Base-by-base conservation (phyloP, 2,888 invertebrate genomes). In the Diaprepes abbreviatus region DNA sequence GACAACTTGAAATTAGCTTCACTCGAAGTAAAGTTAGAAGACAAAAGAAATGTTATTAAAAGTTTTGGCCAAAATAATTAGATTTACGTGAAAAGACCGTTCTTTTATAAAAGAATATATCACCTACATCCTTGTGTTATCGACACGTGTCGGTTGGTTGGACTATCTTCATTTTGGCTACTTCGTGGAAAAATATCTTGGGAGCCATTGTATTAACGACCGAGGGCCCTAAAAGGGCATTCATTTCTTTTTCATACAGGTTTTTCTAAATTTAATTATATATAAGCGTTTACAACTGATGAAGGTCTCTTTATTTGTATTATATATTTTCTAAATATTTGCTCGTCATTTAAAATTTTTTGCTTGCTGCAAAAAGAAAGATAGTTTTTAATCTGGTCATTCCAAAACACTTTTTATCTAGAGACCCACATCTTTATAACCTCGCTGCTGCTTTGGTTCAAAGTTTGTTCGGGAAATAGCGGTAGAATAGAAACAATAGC, bases 1-100 rank as follows among this genome's bases (percentile, higher is more conserved):
- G 68, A 62, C 63, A 63, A 68, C 68, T 68, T 63, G 57, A 48
- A 63, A 68, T 66, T 55, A 68, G 63, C 68, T 68, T 45, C 57
- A 54, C 45, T 57, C 50, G 62, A 55, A 68, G 68, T 36, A 24
- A 50, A 48, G 57, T 62, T 68, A 16, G 43, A 19, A 62, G 33
- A 68, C 68, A 68, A 68, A 62, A 63, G 68, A 57, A 67, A 66
- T 14, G 63, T 63, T 63, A 68, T 68, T 68, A 68, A 63, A 68
- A 68, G 48, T 68, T 68, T 68, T 50, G 45, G 54, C 45, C 24
- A 62, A 60, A 63, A 68, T 68, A 68, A 68, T 68, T 63, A 38
- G 63, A 55, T 68, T 63, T 57, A 35, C 38, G 31, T 62, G 60
- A 57, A 68, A 55, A 55, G 45, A 16, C 33, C 45, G 1, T 35